Conservation (phyloP, 2,113 vertebrate genomes). For the Oryctolagus cuniculus region DNA sequence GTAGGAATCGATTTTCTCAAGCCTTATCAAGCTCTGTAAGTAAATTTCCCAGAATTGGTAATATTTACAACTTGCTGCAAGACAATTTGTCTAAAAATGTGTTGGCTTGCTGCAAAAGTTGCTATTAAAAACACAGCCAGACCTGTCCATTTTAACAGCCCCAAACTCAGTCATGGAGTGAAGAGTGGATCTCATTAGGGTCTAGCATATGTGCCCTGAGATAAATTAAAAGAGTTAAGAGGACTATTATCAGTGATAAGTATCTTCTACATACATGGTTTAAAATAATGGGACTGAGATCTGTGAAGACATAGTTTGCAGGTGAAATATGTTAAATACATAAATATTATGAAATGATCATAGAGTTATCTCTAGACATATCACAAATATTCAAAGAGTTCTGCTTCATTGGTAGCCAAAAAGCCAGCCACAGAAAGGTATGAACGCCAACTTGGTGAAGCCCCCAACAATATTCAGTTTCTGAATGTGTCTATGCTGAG, state of each 20-base stretch:
- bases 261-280: neutral
- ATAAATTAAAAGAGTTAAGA: neutral
- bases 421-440: neutral
- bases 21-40: neutral
- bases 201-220: neutral
- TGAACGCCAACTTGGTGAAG: neutral
- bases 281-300: neutral
- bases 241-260: neutral
- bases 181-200: neutral
- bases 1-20: neutral
- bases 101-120: conserved; percentile 23
- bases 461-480: neutral
- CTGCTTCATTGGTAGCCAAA: neutral
- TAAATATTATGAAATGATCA: conserved; percentile 26
- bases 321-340: neutral
- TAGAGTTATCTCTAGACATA: neutral
- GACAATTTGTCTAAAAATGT: conserved; percentile 44
- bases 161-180: neutral
- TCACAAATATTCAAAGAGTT: neutral
- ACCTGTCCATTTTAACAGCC: neutral
- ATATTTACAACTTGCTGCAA: neutral
- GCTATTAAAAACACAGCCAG: conserved; percentile 12
- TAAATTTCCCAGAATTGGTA: conserved; percentile 48
- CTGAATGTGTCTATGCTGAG: neutral
- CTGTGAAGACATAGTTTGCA: neutral